These are phyloP conservation scores for Andrena minutula DNA, from an alignment of 2,888 invertebrate genomes.

Conservation along the genomic window DNA sequence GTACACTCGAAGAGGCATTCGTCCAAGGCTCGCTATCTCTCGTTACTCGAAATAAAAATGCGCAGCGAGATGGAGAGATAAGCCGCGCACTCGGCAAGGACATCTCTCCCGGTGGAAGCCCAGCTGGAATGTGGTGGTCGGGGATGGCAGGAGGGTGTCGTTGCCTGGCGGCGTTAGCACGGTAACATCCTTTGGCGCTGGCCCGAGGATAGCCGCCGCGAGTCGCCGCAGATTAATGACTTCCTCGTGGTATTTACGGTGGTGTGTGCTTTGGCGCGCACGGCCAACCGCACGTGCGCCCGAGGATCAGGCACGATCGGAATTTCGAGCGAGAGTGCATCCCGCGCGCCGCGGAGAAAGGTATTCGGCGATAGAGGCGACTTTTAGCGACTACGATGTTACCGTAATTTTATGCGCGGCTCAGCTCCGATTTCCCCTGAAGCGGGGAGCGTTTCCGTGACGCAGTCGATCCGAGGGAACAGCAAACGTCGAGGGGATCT, in stretches of 20 bases:
- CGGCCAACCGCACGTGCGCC: slow-evolving; percentile 18
- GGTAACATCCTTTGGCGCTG: slow-evolving; percentile 55
- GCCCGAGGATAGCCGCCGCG: slow-evolving; percentile 61
- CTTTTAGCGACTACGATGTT: slow-evolving; percentile 6
- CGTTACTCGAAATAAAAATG: neutral
- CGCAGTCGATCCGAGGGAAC: neutral
- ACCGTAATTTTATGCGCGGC: neutral
- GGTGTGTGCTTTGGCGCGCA: slow-evolving; percentile 16
- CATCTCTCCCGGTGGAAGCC: slow-evolving; percentile 19
- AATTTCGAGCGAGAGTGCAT: slow-evolving; percentile 44
- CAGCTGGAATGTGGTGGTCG: slow-evolving; percentile 52
- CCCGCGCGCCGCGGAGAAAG: slow-evolving; percentile 4
- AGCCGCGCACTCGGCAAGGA: slow-evolving; percentile 21
- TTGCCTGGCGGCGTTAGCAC: slow-evolving; percentile 22
- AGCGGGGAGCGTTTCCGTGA: neutral
- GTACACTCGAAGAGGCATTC: too few relatives aligned
- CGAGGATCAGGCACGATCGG: slow-evolving; percentile 39
- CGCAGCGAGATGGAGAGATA: neutral
- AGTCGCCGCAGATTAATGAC: slow-evolving; percentile 62
- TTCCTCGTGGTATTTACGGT: slow-evolving; percentile 63
- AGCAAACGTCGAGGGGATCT: neutral
- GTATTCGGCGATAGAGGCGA: slow-evolving; percentile 6
- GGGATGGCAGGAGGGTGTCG: slow-evolving; percentile 37
- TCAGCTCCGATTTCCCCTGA: neutral
- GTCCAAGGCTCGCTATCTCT: too few relatives aligned